A percentile compares a stretch with the other conserved stretches of the same genome.
Conservation (phyloP, 2,888 invertebrate species). For the Chirona hameri region DNA sequence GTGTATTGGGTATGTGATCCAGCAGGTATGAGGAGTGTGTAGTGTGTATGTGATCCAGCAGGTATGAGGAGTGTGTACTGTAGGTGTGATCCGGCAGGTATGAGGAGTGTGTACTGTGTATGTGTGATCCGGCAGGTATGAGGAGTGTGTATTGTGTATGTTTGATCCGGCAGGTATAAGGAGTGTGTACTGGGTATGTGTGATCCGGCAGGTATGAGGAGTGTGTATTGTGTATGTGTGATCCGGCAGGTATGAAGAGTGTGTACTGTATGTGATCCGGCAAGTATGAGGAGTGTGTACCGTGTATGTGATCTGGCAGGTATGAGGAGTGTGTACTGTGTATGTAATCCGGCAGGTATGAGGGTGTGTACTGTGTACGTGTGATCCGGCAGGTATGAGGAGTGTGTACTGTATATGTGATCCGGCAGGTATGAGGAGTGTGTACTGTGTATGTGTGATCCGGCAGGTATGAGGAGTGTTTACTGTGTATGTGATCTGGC, state of each 20-base stretch:
- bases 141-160: slow-evolving; percentile 82
- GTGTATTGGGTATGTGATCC: slow-evolving; percentile 60
- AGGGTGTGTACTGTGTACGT: too few species aligned
- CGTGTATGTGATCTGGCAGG: background rate
- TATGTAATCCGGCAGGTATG: slow-evolving; percentile 44
- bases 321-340: slow-evolving; percentile 74
- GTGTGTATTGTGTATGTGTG: too few species aligned
- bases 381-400: slow-evolving; percentile 52
- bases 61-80: slow-evolving; percentile 69
- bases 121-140: slow-evolving; percentile 44
- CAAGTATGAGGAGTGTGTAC: slow-evolving; percentile 66
- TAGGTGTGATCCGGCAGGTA: background rate
- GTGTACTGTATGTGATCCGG: slow-evolving; percentile 57
- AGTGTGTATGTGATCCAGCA: slow-evolving; percentile 46
- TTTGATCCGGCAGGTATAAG: slow-evolving; percentile 49
- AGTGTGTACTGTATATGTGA: slow-evolving; percentile 69
- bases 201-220: slow-evolving; percentile 54
- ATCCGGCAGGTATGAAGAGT: slow-evolving; percentile 56
- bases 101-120: slow-evolving; percentile 79
- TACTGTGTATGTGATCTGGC: too few species aligned
- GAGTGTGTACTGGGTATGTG: too few species aligned
- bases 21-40: slow-evolving; percentile 64
- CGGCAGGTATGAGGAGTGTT: slow-evolving; percentile 60
- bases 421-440: slow-evolving; percentile 59
- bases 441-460: too few species aligned